Evolutionary conservation across 1,140 invertebrate species (phyloP), one percentile per base, ranked within the genome.

Genomic region (Caerostris extrusa): DNA sequence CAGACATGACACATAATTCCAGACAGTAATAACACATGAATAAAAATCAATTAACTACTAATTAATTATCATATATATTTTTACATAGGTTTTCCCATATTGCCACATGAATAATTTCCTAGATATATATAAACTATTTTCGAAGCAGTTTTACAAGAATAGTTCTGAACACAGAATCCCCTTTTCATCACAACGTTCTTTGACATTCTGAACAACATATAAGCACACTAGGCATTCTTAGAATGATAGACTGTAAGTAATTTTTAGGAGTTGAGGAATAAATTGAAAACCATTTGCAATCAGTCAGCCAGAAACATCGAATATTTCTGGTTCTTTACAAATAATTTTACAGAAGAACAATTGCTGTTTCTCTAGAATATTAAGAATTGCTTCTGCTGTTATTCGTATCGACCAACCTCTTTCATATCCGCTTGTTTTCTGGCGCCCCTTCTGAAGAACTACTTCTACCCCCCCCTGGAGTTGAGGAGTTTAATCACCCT

Each of bases 211-310:
- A 77, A 34, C 34, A 34, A 10, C 69, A 77, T 50, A 77, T 10
- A 50, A 77, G 69, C 34, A 34, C 34, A 34, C 34, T 34, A 34
- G 2, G 2, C 19, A 3, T 77, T 34, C 19, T 77, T 7, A 50
- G 34, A 77, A 12, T 34, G 7, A 34, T 77, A 77, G 69, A 50
- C 69, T 34, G 19, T 8, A 50, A 19, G 69, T 77, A 77, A 77
- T 50, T 77, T 64, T 87, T 64, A 87, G 34, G 64, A 89, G 56
- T 10, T 56, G 34, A 34, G 61, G n/a, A 90, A 90, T 81, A 90
- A 90, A 90, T 90, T 77, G 57, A 58, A 89, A 69, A 89, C 34
- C 61, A 69, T 67, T 89, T 69, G 64, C 53, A 19, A 89, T 89
- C 87, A 67, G 61, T 89, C 87, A 89, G 56, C 3, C 7, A 69